Evolutionary conservation across 2,797 vertebrate genomes (phyloP), one percentile per base, ranked within the genome.

Genomic region (Xerus rutilus): DNA sequence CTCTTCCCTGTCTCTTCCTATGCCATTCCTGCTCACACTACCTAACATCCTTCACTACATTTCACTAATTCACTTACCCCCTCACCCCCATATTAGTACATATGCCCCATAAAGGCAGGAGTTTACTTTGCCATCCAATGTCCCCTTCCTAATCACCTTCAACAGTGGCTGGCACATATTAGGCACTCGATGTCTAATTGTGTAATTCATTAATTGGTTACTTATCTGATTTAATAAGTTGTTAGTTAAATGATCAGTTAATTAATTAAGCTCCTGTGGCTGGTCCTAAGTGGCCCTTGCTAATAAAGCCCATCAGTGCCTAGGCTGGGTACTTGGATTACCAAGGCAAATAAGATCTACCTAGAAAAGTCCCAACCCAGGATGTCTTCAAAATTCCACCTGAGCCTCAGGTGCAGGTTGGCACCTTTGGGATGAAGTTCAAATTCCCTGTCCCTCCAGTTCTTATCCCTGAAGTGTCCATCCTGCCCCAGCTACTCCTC

Each of bases 241-340:
- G 8, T n/a, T 93, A 86, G 85, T 76, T 87, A 95, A 74, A 47
- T 62, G 59, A 13, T 49, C 64, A 86, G 23, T 43, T 92, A 95
- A 90, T 65, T 77, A 93, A 96, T 72, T 86, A 15, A 64, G 86
- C 30, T 89, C 25, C 47, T 45, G 1, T 77, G n/a, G 49, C 74
- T 76, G 30, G 21, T 7, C 43, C 35, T 23, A 9, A 28, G 7
- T 78, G 14, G 52, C 32, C 32, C 17, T 54, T 30, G 39, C 79
- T 79, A 76, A 79, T 54, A 72, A 88, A 90, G 5, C 43, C 35
- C 43, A 81, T 81, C 25, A 92, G 91, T 74, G 28, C 7, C 18
- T 43, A 25, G 25, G 18, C n/a, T 90, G 30, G 39, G 15, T 90
- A 28, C 39, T 85, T 35, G 30, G 10, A 32, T 84, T 39, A 92